Conservation (phyloP, 1,140 invertebrate genomes). For the Sitobion miscanthi region DNA sequence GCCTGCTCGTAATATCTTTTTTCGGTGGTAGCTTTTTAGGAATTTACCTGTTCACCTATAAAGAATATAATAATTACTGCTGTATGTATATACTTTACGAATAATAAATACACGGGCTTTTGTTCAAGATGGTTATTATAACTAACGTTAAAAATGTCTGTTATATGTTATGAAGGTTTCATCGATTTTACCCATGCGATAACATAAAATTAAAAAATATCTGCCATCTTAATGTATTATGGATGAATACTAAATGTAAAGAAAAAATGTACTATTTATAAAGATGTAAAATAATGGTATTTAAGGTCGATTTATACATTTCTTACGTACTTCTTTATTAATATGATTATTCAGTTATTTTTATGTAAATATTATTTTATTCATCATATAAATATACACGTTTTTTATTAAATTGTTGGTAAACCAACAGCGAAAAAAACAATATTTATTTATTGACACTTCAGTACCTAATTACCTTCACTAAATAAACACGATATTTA, state of each 20-base stretch:
- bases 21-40: no score
- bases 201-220: neutral
- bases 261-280: neutral
- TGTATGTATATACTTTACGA: neutral
- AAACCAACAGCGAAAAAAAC: neutral
- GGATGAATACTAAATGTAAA: neutral
- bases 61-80: neutral
- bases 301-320: neutral
- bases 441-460: conserved; percentile 5
- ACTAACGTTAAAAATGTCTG: neutral
- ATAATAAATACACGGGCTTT: neutral
- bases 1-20: no score
- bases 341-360: conserved; percentile 2
- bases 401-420: neutral
- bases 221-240: neutral
- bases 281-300: neutral
- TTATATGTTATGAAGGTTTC: neutral
- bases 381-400: neutral
- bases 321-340: neutral
- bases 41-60: neutral
- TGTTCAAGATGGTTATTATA: neutral
- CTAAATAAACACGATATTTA: neutral
- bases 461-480: neutral
- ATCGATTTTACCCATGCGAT: rapidly evolving
- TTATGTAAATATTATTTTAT: conserved; percentile 19